Evolutionary conservation across 2,113 vertebrate genomes (phyloP), one percentile per base, ranked within the genome.

Genomic region (Shinisaurus crocodilurus): DNA sequence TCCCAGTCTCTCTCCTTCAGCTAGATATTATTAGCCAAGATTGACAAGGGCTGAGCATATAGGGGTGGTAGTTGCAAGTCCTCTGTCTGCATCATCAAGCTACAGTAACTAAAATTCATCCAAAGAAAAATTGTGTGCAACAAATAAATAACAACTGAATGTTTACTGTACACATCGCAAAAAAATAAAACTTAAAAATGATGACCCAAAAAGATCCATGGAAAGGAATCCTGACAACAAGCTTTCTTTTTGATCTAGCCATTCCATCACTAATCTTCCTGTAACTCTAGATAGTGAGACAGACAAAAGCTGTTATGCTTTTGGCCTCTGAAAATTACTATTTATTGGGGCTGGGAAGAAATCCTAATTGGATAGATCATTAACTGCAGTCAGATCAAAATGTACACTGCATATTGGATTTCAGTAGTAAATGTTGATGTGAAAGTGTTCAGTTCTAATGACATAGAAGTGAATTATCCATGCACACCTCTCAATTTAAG

Each of bases 351-450:
- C 45, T 50, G n/a, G 43, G 45, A 57, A 79, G 63, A 43, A 82
- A 37, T 3, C 7, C 48, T 86, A 86, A 74, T 72, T 86, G 84
- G 48, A 50, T n/a, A 86, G 45, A 86, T n/a, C 29, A 72, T 86
- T 86, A n/a, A 72, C 43, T 84, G 37, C 32, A 54, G 34, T 60
- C 20, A 82, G 67, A 72, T 86, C 67, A 74, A 74, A 86, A 72
- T 86, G 84, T 54, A 45, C 57, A 40, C n/a, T 82, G 54, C 57
- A 63, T 63, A 83, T 83, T 85, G 43, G 65, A 85, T 85, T 85
- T 72, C 8, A 20, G 8, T 45, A 50, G 65, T 34, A 70, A 85
- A 85, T 85, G 83, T 50, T 45, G 18, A 34, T 43, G n/a, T n/a
- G 43, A 70, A 70, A 85, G 43, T 72, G 43, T 70, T 70, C 50